Evolutionary conservation across 30 jellyfish, hydroid and myxozoan genomes (phyloP).

Genomic region (Turritopsis dohrnii): DNA sequence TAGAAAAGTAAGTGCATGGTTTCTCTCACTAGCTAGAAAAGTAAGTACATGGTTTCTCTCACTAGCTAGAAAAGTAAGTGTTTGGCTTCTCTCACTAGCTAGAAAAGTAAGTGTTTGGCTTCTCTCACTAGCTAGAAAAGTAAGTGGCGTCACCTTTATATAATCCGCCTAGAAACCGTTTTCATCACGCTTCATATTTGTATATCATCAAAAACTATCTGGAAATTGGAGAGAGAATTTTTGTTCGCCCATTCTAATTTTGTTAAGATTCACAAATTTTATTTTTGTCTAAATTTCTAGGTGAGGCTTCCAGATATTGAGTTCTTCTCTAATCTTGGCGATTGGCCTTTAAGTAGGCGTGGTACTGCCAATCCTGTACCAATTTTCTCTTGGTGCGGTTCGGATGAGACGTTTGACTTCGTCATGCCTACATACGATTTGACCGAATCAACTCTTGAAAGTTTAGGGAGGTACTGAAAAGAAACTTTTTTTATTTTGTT

Average conservation of each 20-base stretch:
- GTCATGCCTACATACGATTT: conserved; percentile 87
- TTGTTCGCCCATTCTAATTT: too few species aligned
- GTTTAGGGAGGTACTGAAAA: conserved; percentile 52
- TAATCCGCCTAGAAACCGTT: neutral
- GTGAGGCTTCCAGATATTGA: conserved; percentile 83
- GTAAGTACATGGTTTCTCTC: conserved; percentile 72
- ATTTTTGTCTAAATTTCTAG: conserved; percentile 19
- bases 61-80: conserved; percentile 64
- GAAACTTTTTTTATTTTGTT: neutral
- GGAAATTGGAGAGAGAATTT: too few species aligned
- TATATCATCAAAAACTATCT: too few species aligned
- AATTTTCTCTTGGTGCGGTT: conserved; percentile 88
- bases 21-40: neutral
- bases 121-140: neutral
- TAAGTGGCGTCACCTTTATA: too few species aligned
- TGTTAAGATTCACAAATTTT: neutral
- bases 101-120: conserved; percentile 64
- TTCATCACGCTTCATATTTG: too few species aligned
- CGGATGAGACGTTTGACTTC: conserved; percentile 71
- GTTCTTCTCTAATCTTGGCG: conserved; percentile 85
- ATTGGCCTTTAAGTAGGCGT: conserved; percentile 75
- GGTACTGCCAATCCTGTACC: conserved; percentile 60
- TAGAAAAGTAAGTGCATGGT: too few species aligned
- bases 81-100: conserved; percentile 56
- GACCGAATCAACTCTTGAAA: conserved; percentile 59